Conservation (phyloP, 2,888 invertebrate genomes). For the Cosmia trapezina region DNA sequence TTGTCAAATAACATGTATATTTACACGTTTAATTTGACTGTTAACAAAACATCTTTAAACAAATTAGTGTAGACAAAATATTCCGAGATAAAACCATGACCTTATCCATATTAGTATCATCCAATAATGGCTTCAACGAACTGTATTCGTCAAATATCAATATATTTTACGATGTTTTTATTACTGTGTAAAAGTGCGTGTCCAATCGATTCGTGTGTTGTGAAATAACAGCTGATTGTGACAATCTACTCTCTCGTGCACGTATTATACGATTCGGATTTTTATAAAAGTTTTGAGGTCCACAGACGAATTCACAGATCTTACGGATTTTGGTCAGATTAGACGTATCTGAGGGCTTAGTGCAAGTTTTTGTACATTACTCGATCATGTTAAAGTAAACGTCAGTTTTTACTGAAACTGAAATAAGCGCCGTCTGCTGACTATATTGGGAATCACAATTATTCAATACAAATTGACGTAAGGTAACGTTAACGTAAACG, state of each 20-base stretch:
- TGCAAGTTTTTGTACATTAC: too few species aligned
- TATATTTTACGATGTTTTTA: conserved; percentile 41
- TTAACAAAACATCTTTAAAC: conserved; percentile 1
- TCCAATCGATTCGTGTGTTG: conserved; percentile 30
- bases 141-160: conserved; percentile 26
- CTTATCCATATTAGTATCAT: conserved; percentile 18
- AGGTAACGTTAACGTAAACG: too few species aligned
- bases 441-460: too few species aligned
- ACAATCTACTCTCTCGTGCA: conserved; percentile 29
- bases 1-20: conserved; percentile 2
- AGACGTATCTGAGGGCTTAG: not conserved
- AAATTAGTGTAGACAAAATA: conserved; percentile 5
- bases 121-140: conserved; percentile 9
- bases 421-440: too few species aligned
- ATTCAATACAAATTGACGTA: too few species aligned
- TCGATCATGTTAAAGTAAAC: too few species aligned
- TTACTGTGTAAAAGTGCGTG: conserved; percentile 23
- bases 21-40: not conserved
- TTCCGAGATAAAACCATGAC: conserved; percentile 25
- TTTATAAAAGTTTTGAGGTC: not conserved
- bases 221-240: conserved; percentile 44
- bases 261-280: not conserved
- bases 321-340: not conserved
- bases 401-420: too few species aligned
- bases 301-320: too few species aligned